These are phyloP conservation scores for Sylvilagus floridanus DNA, from an alignment of 2,797 vertebrate genomes.

Conservation along the genomic window DNA sequence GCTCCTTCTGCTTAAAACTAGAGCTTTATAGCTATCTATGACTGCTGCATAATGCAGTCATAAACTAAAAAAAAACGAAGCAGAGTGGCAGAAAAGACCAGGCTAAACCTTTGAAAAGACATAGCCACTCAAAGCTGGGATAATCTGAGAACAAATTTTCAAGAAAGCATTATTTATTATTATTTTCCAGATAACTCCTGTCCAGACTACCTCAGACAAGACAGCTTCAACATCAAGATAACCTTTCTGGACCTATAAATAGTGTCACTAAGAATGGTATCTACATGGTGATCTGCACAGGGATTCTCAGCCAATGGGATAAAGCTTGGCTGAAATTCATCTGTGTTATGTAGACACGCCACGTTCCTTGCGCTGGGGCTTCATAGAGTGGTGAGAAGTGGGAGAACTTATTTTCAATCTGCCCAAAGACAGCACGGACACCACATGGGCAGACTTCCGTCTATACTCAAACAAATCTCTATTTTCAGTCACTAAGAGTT, in stretches of 20 bases:
- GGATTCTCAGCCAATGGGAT: background rate
- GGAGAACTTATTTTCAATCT: background rate
- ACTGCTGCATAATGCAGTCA: background rate
- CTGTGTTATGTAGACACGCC: background rate
- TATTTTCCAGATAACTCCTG: background rate
- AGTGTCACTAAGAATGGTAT: background rate
- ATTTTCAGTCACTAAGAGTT: background rate
- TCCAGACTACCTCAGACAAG: conserved; percentile 24
- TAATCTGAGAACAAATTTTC: background rate
- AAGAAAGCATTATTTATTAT: background rate
- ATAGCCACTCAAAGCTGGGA: background rate
- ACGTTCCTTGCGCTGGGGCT: background rate
- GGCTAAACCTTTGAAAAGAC: background rate
- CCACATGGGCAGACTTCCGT: background rate
- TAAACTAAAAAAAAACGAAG: conserved; percentile 27
- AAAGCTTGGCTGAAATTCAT: background rate
- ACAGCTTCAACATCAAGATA: conserved; percentile 34
- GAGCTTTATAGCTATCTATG: background rate
- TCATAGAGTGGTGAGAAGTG: background rate
- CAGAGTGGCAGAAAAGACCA: background rate
- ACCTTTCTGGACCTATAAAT: background rate
- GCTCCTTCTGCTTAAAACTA: background rate
- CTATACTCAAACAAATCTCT: background rate
- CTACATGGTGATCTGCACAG: background rate
- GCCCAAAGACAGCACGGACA: background rate